These are phyloP conservation scores for Acomys russatus DNA, from an alignment of 2,797 vertebrate genomes.

Conservation along the genomic window DNA sequence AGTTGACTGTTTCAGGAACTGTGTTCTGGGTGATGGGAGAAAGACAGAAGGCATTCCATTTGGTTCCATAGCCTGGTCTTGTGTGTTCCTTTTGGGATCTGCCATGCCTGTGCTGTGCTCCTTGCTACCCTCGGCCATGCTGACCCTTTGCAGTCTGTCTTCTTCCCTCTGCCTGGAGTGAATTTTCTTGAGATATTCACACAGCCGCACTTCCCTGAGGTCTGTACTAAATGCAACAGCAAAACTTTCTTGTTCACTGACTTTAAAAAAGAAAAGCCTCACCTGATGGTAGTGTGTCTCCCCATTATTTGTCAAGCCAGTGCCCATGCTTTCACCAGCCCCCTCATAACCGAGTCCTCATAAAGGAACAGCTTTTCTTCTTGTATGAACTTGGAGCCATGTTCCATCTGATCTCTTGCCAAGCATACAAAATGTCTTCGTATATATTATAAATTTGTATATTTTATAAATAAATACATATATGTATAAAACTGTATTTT, in stretches of 20 bases:
- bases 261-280: not conserved
- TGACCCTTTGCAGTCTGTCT: not conserved
- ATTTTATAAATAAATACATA: not conserved
- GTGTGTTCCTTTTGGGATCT: not conserved
- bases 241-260: constrained; percentile 1
- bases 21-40: not conserved
- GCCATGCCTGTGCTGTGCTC: not conserved
- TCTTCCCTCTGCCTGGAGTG: constrained; percentile 3
- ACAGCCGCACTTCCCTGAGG: constrained; percentile 22
- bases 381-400: not conserved
- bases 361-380: not conserved
- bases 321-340: not conserved
- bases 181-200: constrained; percentile 24
- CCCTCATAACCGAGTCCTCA: not conserved
- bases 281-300: not conserved
- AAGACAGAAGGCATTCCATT: not conserved
- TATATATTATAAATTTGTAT: not conserved
- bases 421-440: not conserved
- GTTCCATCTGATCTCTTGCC: not conserved
- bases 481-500: not conserved
- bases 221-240: constrained; percentile 40
- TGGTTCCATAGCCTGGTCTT: not conserved
- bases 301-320: not conserved
- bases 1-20: not conserved
- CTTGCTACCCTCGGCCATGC: not conserved